Percentiles rank a stretch among this genome's conserved stretches.
These are phyloP conservation scores for Drosophila littoralis DNA, from an alignment of 1,140 invertebrate species.

Conservation along the genomic window DNA sequence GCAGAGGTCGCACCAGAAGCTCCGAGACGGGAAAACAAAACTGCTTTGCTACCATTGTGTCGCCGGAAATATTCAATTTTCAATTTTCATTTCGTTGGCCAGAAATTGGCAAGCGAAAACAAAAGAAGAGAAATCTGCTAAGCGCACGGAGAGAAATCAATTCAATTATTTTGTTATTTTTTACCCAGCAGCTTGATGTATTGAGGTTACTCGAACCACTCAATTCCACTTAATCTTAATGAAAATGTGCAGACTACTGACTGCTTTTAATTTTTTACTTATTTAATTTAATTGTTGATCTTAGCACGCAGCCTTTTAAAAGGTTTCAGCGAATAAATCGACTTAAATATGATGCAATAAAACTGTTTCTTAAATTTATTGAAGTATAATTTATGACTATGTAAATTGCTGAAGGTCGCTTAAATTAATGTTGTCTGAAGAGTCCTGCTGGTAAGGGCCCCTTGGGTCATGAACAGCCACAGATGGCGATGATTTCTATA, in stretches of 20 bases:
- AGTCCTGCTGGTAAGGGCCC: slow-evolving; percentile 20
- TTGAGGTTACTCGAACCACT: slow-evolving; percentile 10
- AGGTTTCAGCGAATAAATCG: no score
- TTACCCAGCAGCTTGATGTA: slow-evolving; percentile 11
- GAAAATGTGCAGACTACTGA: slow-evolving; percentile 40
- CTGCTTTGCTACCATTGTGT: slow-evolving; percentile 66
- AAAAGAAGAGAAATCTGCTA: slow-evolving; percentile 59
- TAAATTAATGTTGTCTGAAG: slow-evolving; percentile 30
- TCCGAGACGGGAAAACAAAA: background rate
- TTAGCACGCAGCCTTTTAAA: background rate
- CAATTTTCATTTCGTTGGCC: slow-evolving; percentile 73
- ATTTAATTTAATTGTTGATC: background rate
- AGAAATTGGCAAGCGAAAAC: slow-evolving; percentile 76
- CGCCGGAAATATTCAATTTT: slow-evolving; percentile 81
- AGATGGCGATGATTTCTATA: slow-evolving; percentile 13
- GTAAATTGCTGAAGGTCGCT: slow-evolving; percentile 48
- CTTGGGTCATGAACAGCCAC: slow-evolving; percentile 27
- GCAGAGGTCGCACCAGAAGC: slow-evolving; percentile 11
- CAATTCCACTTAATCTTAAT: slow-evolving; percentile 45
- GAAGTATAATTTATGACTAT: slow-evolving; percentile 64
- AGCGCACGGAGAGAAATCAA: slow-evolving; percentile 63
- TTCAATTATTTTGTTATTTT: slow-evolving; percentile 64
- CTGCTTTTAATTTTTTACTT: background rate
- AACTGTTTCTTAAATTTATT: slow-evolving; percentile 54
- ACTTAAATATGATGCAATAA: slow-evolving; percentile 7